Evolutionary conservation across 2,113 vertebrate genomes (phyloP).

Genomic region (Rhea pennata): DNA sequence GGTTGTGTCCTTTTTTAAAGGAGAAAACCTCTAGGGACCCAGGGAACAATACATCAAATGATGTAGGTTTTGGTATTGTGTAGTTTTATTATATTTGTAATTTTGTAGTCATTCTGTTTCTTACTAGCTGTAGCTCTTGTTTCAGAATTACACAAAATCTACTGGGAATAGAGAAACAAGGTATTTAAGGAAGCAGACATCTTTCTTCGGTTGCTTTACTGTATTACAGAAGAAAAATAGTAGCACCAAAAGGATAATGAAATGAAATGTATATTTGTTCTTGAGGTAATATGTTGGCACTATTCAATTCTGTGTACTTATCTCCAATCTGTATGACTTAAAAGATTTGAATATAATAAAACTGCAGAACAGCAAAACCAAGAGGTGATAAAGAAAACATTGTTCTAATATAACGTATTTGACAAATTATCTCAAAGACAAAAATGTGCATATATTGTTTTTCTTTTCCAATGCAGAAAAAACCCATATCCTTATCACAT

Average conservation of each 20-base stretch:
- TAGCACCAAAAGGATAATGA: background rate
- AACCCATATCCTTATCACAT: background rate
- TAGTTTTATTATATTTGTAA: slow-evolving; percentile 13
- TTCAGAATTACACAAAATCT: slow-evolving; percentile 16
- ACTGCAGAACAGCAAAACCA: background rate
- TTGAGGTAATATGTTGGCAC: slow-evolving; percentile 9
- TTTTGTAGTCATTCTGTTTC: slow-evolving; percentile 27
- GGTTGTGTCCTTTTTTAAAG: background rate
- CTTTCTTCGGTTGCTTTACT: slow-evolving; percentile 5
- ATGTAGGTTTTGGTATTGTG: background rate
- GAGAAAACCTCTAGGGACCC: background rate
- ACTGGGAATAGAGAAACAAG: slow-evolving; percentile 6
- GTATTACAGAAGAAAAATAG: slow-evolving; percentile 15
- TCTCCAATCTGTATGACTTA: slow-evolving; percentile 27
- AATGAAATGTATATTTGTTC: slow-evolving; percentile 27
- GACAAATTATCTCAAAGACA: slow-evolving; percentile 15
- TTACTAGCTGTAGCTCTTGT: background rate
- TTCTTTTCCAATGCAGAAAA: background rate
- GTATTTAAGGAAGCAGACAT: background rate
- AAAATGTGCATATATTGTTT: background rate
- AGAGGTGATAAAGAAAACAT: background rate
- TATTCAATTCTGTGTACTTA: slow-evolving; percentile 19
- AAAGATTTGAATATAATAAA: slow-evolving; percentile 23
- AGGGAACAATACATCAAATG: background rate
- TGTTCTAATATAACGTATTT: slow-evolving; percentile 13